Conservation (phyloP, 2,888 invertebrate species). For the Drosophila diplacantha region DNA sequence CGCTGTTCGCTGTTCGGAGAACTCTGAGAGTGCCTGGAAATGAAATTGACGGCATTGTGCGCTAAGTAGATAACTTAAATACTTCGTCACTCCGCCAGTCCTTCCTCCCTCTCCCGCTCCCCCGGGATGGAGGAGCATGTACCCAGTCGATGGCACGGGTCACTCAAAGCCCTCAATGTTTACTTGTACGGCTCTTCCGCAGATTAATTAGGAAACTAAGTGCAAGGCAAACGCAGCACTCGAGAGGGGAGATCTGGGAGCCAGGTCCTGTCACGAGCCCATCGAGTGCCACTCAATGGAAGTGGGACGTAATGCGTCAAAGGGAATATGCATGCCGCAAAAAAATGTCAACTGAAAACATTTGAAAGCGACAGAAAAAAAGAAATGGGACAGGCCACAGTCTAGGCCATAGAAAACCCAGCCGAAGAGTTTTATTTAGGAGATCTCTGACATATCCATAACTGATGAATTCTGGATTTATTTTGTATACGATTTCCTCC, state of each 20-base stretch:
- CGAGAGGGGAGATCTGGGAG: neutral
- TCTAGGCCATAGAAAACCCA: neutral
- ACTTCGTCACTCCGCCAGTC: conserved; percentile 14
- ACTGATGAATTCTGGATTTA: neutral
- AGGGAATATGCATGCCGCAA: neutral
- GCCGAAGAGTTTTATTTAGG: neutral
- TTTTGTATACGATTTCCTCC: neutral
- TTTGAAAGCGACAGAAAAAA: neutral
- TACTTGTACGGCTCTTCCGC: conserved; percentile 8
- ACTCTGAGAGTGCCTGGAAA: conserved; percentile 3
- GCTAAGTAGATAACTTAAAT: conserved; percentile 24
- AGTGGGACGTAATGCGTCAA: conserved; percentile 4
- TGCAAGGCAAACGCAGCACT: conserved; percentile 30
- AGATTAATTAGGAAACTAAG: conserved; percentile 37
- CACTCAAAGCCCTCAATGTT: conserved; percentile 24
- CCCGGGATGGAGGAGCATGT: conserved; percentile 4
- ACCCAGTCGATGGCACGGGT: conserved; percentile 2
- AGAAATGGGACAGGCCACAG: neutral
- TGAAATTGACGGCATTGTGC: conserved; percentile 13
- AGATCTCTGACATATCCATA: neutral
- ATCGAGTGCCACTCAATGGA: conserved; percentile 8
- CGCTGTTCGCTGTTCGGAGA: neutral
- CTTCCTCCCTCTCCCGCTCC: neutral
- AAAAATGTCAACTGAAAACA: conserved; percentile 2
- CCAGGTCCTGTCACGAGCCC: neutral